Percentiles rank a stretch among this genome's conserved stretches.
Evolutionary conservation across 1,140 invertebrate species (phyloP).

Genomic region (Apis florea): DNA sequence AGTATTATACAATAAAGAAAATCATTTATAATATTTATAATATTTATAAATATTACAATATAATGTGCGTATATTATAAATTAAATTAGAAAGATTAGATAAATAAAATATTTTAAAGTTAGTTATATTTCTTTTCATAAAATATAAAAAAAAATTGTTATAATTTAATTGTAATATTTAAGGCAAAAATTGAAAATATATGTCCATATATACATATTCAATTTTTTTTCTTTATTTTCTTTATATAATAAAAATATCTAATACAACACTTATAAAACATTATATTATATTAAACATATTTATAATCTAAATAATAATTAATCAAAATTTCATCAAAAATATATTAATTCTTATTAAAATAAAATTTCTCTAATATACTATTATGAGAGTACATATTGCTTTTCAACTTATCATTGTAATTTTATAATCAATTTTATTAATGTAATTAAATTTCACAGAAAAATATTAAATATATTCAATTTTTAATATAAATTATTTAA

Average conservation of each 20-base stretch:
- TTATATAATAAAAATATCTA: neutral
- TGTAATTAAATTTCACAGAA: conserved; percentile 5
- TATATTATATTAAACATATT: neutral
- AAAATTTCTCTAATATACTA: conserved; percentile 2
- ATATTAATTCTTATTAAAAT: conserved; percentile 1
- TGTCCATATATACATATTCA: neutral
- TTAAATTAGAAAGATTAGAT: conserved; percentile 5
- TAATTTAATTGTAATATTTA: conserved; percentile 21
- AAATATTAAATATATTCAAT: conserved; percentile 12
- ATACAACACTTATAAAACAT: neutral
- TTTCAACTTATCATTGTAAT: conserved; percentile 1
- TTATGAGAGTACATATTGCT: neutral
- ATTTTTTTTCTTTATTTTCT: neutral
- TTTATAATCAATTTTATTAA: neutral
- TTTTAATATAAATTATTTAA: conserved; percentile 1
- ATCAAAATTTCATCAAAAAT: neutral
- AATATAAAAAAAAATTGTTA: conserved; percentile 32
- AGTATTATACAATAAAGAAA: conserved; percentile 18
- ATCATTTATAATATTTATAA: too few species aligned
- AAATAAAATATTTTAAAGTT: neutral
- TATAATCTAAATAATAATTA: neutral
- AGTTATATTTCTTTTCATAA: neutral
- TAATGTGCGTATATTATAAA: conserved; percentile 15
- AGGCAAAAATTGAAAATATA: conserved; percentile 35
- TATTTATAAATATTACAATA: conserved; percentile 43